phyloP scores from a whole-genome alignment of 2,797 vertebrate genomes.

The Garrulus glandarius region DNA sequence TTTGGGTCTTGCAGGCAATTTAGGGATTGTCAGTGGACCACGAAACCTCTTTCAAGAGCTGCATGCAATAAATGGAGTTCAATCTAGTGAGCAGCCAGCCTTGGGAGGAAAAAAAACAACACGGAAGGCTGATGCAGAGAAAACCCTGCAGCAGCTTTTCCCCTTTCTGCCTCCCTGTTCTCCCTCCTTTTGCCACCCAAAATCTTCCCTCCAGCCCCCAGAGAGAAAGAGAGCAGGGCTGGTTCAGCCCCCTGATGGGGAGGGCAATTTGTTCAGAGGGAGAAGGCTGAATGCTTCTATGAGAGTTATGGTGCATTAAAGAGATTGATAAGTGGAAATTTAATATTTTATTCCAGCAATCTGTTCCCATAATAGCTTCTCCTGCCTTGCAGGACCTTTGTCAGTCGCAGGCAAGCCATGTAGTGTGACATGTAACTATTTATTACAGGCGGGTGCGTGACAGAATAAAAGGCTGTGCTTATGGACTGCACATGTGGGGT shows the following conservation, averaged over 20 bases:
- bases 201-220: neutral
- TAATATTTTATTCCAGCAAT: conserved; percentile 73
- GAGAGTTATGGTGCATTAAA: conserved; percentile 44
- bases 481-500: neutral
- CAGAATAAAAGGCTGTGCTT: neutral
- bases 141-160: neutral
- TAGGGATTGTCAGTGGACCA: conserved; percentile 42
- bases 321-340: conserved; percentile 70
- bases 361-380: conserved; percentile 66
- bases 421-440: conserved; percentile 31
- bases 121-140: neutral
- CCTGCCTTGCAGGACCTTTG: conserved; percentile 64
- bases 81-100: conserved; percentile 40
- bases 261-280: neutral
- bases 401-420: conserved; percentile 13
- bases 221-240: neutral
- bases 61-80: conserved; percentile 38
- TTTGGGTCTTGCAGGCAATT: conserved; percentile 56
- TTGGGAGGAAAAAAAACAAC: neutral
- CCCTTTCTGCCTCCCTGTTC: neutral
- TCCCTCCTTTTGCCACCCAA: neutral
- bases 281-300: neutral
- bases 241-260: neutral
- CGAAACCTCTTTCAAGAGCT: conserved; percentile 36
- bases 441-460: neutral